Evolutionary conservation across 2,888 invertebrate species (phyloP).

Genomic region (Gnatocerus cornutus): DNA sequence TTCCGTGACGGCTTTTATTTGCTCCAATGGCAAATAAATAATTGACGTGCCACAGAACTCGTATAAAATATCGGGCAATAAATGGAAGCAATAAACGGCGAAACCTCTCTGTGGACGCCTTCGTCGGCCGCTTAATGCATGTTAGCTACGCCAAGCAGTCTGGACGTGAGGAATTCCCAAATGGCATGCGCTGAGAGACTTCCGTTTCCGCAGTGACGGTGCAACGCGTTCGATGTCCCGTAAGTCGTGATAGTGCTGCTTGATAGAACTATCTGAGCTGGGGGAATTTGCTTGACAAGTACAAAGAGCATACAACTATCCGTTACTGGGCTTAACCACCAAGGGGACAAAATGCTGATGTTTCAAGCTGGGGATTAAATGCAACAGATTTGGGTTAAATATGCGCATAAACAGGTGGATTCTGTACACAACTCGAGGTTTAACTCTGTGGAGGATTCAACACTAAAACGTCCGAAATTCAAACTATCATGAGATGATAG

Average conservation of each 20-base stretch:
- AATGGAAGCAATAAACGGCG: conserved; percentile 46
- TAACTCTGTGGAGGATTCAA: too few relatives aligned
- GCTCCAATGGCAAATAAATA: conserved; percentile 42
- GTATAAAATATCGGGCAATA: conserved; percentile 44
- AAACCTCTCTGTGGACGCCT: conserved; percentile 47
- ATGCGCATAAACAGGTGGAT: too few relatives aligned
- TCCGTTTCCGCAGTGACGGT: conserved; percentile 55
- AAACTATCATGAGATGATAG: too few relatives aligned
- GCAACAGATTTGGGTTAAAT: too few relatives aligned
- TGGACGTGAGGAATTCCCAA: conserved; percentile 52
- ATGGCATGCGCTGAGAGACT: conserved; percentile 52
- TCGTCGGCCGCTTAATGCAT: conserved; percentile 46
- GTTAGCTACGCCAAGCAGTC: conserved; percentile 45
- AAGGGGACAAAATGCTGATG: background rate
- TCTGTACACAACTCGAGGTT: too few relatives aligned
- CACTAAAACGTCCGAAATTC: too few relatives aligned
- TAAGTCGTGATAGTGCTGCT: conserved; percentile 52
- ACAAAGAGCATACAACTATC: conserved; percentile 53
- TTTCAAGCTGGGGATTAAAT: too few relatives aligned
- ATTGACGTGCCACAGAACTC: conserved; percentile 35
- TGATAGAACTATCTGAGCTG: conserved; percentile 54
- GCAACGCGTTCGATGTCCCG: conserved; percentile 55
- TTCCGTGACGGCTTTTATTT: conserved; percentile 32
- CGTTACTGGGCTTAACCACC: conserved; percentile 25
- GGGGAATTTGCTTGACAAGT: conserved; percentile 57